Base-by-base conservation (phyloP, 2,113 vertebrate species). In the Macquaria ambigua region DNA sequence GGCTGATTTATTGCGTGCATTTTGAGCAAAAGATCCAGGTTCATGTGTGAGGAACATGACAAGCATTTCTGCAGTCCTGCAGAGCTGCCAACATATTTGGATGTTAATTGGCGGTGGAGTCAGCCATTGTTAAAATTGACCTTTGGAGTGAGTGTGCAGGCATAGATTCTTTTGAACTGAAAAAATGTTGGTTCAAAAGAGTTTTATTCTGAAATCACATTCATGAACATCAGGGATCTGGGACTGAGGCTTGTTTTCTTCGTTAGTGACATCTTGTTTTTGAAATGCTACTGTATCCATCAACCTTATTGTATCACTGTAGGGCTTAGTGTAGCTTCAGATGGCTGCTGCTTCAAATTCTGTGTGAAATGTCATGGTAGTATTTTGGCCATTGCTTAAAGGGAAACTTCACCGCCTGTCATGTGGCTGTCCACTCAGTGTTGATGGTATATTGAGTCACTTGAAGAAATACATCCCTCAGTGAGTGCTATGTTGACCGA, bases 71-170 rank as follows among this genome's bases (percentile, higher is more conserved):
- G 71, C 79, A 62, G 64, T 34, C 59, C 55, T 25, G 69, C 43
- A 61, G 61, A n/a, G 37, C 58, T 52, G 76, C 56, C n/a, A 25
- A 64, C 69, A 7, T 15, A 70, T 80, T 50, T 25, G 18, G 76
- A 37, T 72, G 83, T 79, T 90, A 89, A 89, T 84, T 84, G 67
- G 79, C 11, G 80, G 41, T 61, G 58, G 61, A 84, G 75, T 68
- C 82, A 58, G 69, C 28, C 56, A 41, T 82, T 90, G 82, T 92
- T 83, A 85, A 62, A 83, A 71, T n/a, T 79, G 82, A 85, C 86
- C 84, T 90, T 87, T 87, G 48, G 64, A 74, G 43, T n/a, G 23
- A 67, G 25, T 75, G 67, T 62, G 67, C 58, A 59, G 59, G 43
- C 15, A 34, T 1, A 23, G 10, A 34, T n/a, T 56, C 21, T 73